Evolutionary conservation across 2,113 vertebrate genomes (phyloP).

Genomic region (Pterocles orientalis): DNA sequence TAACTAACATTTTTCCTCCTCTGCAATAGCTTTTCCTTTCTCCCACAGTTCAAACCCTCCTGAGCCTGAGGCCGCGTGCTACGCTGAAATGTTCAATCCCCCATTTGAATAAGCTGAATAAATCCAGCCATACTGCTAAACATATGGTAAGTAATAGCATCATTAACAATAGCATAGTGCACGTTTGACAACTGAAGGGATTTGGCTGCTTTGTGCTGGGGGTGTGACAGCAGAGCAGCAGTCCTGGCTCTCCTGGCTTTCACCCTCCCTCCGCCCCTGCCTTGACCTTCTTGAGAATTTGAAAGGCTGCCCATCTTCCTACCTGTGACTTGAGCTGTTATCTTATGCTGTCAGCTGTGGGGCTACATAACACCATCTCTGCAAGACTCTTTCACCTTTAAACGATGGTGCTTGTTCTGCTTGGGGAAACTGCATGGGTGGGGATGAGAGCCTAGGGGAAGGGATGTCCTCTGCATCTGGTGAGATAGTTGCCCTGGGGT

Average conservation of each 20-base stretch:
- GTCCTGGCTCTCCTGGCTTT: neutral
- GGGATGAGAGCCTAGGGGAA: neutral
- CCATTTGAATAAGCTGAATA: conserved; percentile 44
- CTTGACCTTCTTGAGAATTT: conserved; percentile 8
- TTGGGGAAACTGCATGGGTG: neutral
- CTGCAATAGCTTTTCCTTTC: conserved; percentile 29
- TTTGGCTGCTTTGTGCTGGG: conserved; percentile 44
- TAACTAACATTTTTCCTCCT: conserved; percentile 45
- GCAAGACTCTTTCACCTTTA: neutral
- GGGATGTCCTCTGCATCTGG: neutral
- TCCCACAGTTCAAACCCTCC: neutral
- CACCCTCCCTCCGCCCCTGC: neutral
- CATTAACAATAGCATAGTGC: conserved; percentile 62
- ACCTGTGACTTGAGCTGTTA: neutral
- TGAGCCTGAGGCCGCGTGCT: neutral
- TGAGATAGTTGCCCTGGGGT: rapidly evolving
- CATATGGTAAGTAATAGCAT: conserved; percentile 68
- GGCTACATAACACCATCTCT: neutral
- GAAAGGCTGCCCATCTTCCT: conserved; percentile 7
- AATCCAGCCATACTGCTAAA: conserved; percentile 59
- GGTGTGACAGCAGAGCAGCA: conserved; percentile 18
- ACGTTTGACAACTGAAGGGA: conserved; percentile 54
- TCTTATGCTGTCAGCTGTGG: neutral
- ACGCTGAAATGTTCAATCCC: neutral
- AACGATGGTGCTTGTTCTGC: neutral